Conservation (phyloP, 2,113 vertebrate genomes). For the Pterophyllum scalare region DNA sequence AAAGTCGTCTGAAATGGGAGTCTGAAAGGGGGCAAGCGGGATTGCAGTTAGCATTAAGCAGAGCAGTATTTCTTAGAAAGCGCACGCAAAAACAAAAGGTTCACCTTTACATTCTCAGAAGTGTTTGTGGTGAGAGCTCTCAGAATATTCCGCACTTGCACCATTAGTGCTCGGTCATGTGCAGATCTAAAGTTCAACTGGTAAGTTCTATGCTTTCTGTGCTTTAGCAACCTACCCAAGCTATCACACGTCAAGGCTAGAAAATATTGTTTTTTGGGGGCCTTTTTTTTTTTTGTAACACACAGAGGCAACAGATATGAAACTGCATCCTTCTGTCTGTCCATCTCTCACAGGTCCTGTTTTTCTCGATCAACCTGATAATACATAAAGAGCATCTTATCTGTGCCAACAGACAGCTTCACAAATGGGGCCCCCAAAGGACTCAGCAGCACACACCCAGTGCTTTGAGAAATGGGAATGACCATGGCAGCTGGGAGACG, state of each 20-base stretch:
- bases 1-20: slow-evolving; percentile 97
- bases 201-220: background rate
- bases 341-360: slow-evolving; percentile 57
- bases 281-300: background rate
- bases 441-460: slow-evolving; percentile 66
- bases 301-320: slow-evolving; percentile 6
- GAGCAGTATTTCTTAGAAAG: slow-evolving; percentile 16
- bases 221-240: background rate
- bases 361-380: slow-evolving; percentile 78
- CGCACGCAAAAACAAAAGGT: background rate
- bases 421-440: slow-evolving; percentile 78
- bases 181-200: background rate
- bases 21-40: slow-evolving; percentile 40
- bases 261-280: background rate
- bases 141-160: background rate
- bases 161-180: background rate
- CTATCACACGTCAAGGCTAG: background rate
- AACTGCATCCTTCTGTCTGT: slow-evolving; percentile 23
- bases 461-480: slow-evolving; percentile 82
- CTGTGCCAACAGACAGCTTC: slow-evolving; percentile 81
- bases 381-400: slow-evolving; percentile 80
- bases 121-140: background rate
- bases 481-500: slow-evolving; percentile 75
- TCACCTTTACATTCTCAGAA: slow-evolving; percentile 14
- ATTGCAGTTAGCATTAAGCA: slow-evolving; percentile 27